These are phyloP conservation scores for Morone chrysops DNA, from an alignment of 2,113 vertebrate species.

Conservation along the genomic window DNA sequence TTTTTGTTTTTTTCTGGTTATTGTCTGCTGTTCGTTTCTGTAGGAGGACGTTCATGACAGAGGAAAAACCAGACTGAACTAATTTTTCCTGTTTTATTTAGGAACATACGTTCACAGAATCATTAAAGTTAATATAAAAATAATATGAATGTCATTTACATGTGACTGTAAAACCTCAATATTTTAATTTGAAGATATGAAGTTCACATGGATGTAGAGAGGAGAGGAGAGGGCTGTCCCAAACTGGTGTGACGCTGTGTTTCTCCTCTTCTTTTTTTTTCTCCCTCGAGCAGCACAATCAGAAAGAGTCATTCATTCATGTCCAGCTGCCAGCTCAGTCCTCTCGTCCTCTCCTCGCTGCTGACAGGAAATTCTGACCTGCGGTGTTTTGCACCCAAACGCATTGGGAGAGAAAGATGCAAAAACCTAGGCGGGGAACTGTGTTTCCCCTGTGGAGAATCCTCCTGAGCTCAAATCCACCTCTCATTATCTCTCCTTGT, in stretches of 20 bases:
- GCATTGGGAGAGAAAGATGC: constrained; percentile 16
- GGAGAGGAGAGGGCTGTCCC: constrained; percentile 14
- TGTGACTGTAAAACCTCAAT: not conserved
- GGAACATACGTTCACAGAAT: not conserved
- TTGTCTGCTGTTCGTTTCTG: constrained; percentile 21
- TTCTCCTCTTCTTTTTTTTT: constrained; percentile 6
- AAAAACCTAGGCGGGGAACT: constrained; percentile 36
- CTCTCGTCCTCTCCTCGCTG: constrained; percentile 20
- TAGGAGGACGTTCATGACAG: not conserved
- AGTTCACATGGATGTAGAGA: not conserved
- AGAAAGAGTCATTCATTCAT: constrained; percentile 68
- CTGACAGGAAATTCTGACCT: constrained; percentile 56
- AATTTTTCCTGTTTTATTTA: not conserved
- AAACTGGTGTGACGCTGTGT: constrained; percentile 22
- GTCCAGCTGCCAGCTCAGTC: constrained; percentile 48
- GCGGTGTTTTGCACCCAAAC: not conserved
- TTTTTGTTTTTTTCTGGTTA: not conserved
- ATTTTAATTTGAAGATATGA: not conserved
- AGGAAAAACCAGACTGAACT: not conserved
- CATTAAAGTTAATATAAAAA: not conserved
- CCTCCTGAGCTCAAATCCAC: constrained; percentile 17
- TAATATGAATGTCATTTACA: not conserved
- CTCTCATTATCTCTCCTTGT: constrained; percentile 16
- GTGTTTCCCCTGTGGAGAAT: constrained; percentile 1
- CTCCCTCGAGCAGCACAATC: constrained; percentile 43